Percentiles rank a stretch among this genome's conserved stretches.
phyloP scores from a whole-genome alignment of 2,888 invertebrate species.

The Aphodius sticticus region DNA sequence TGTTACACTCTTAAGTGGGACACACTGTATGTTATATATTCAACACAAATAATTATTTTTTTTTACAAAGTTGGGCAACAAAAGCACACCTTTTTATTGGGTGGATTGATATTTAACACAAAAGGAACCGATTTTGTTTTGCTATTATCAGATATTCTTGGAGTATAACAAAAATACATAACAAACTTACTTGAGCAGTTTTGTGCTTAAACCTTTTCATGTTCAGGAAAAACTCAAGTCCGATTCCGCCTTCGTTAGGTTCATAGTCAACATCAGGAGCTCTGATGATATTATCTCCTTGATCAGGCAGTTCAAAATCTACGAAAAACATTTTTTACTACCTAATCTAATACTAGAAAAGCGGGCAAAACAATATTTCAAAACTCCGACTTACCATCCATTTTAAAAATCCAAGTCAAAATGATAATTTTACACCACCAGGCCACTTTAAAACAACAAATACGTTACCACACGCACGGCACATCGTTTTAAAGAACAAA shows the following conservation, averaged over 20 bases:
- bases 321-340: constrained; percentile 10
- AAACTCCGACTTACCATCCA: not conserved
- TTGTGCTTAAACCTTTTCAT: constrained; percentile 48
- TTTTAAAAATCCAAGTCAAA: not conserved
- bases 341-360: not conserved
- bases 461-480: not conserved
- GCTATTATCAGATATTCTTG: too few species aligned
- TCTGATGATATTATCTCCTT: constrained; percentile 41
- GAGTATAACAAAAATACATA: too few species aligned
- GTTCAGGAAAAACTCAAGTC: constrained; percentile 47
- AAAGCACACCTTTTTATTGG: too few species aligned
- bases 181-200: constrained; percentile 50
- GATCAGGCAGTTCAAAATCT: constrained; percentile 29
- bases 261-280: constrained; percentile 40
- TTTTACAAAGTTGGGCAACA: too few species aligned
- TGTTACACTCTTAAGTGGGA: too few species aligned
- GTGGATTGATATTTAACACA: too few species aligned
- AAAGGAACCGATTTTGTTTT: too few species aligned
- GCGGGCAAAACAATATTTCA: not conserved
- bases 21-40: too few species aligned
- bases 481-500: not conserved
- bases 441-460: constrained; percentile 6
- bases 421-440: not conserved
- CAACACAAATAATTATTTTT: not conserved
- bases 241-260: constrained; percentile 49